Evolutionary conservation across 2,113 vertebrate species (phyloP), one percentile per base, ranked within the genome.

Genomic region (Lepisosteus oculatus): DNA sequence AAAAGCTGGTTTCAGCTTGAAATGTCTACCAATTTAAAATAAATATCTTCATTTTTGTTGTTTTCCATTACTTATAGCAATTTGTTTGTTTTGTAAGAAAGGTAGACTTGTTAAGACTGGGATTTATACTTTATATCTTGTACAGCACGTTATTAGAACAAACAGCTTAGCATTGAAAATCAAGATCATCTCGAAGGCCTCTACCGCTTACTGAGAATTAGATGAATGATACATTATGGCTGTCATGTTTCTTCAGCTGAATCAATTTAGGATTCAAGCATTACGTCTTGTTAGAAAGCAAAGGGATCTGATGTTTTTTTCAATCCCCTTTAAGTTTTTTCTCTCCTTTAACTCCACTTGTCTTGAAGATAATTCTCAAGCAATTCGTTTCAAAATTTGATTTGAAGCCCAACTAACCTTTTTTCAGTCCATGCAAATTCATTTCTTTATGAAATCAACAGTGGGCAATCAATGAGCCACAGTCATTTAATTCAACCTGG

Each of bases 1-100:
- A 12, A 57, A 62, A 70, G 69, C n/a, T n/a, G n/a, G n/a, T 69
- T 69, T 41, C 55, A 57, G 55, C 43, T 70, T 62, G 43, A 70
- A 41, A 51, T 45, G 7, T 6, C 57, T 61, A 5, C 15, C 69
- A 13, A 70, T 70, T 29, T 9, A 62, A 70, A 56, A 70, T 54
- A 47, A 45, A 61, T 5, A 45, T 29, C 29, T 29, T 29, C 29
- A 29, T 29, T 29, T 29, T 29, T 29, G 29, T 2, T 29, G 29
- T 29, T 29, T 29, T 29, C 29, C 47, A 51, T 51, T 9, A 70
- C 17, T 43, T 51, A 11, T n/a, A 55, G 4, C 12, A 43, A 13
- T 11, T 13, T n/a, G 57, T 59, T 59, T 14, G 2, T n/a, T 66
- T 66, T 44, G 45, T n/a, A 66, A 13, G 43, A 45, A n/a, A 47